A percentile compares a stretch with the other conserved stretches of the same genome.
phyloP scores from a whole-genome alignment of 2,797 vertebrate genomes.

The Leuciscus waleckii region DNA sequence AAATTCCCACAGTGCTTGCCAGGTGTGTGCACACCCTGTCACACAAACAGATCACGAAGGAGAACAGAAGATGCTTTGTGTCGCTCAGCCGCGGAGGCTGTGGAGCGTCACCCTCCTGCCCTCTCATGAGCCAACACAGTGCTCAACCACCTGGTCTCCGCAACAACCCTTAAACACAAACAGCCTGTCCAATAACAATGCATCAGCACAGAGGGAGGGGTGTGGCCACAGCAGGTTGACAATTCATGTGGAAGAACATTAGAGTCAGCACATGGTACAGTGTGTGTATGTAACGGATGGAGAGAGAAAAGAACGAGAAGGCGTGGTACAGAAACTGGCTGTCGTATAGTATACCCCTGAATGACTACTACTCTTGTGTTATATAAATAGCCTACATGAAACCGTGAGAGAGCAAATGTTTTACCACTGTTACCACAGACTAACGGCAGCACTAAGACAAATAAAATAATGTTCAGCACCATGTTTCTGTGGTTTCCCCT shows the following conservation, averaged over 20 bases:
- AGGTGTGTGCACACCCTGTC: constrained; percentile 47
- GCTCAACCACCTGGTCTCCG: constrained; percentile 55
- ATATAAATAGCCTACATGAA: constrained; percentile 25
- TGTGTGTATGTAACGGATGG: not conserved
- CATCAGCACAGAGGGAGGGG: constrained; percentile 10
- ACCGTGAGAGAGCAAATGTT: constrained; percentile 23
- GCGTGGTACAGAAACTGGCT: constrained; percentile 46
- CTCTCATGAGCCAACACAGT: constrained; percentile 28
- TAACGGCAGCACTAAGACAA: not conserved
- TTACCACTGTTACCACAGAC: constrained; percentile 8
- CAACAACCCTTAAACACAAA: constrained; percentile 61
- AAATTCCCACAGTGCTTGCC: constrained; percentile 54
- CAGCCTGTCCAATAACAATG: constrained; percentile 58
- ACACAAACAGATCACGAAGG: constrained; percentile 19
- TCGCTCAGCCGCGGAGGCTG: not conserved
- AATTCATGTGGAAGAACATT: constrained; percentile 29
- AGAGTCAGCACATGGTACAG: not conserved
- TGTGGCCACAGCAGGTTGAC: constrained; percentile 25
- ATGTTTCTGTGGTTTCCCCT: not conserved
- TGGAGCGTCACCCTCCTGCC: constrained; percentile 29
- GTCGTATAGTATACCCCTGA: constrained; percentile 14
- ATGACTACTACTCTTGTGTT: not conserved
- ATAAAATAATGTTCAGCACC: not conserved
- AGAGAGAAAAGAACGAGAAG: constrained; percentile 13
- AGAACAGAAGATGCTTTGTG: constrained; percentile 66